Evolutionary conservation across 2,888 invertebrate genomes (phyloP).

Genomic region (Galeruca laticollis): DNA sequence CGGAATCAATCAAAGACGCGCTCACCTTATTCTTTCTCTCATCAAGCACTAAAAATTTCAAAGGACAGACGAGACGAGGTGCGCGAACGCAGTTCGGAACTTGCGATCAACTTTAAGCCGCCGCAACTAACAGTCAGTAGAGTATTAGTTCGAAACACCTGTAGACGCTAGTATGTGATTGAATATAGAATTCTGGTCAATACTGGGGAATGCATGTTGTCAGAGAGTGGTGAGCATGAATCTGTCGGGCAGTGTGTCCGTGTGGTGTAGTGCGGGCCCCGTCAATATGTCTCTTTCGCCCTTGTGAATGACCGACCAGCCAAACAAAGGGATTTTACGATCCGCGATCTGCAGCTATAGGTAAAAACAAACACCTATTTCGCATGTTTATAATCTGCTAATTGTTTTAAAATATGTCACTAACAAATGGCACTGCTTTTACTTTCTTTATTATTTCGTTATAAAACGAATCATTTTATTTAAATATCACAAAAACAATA

Average conservation of each 20-base stretch:
- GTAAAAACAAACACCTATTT: constrained; percentile 51
- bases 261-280: constrained; percentile 62
- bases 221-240: constrained; percentile 60
- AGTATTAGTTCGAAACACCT: constrained; percentile 68
- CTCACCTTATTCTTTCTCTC: constrained; percentile 53
- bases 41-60: constrained; percentile 41
- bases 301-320: constrained; percentile 50
- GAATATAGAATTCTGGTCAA: constrained; percentile 59
- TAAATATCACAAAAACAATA: constrained; percentile 34
- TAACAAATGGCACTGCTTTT: constrained; percentile 6
- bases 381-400: constrained; percentile 39
- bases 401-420: constrained; percentile 14
- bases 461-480: constrained; percentile 19
- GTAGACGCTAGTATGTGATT: constrained; percentile 68
- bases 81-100: constrained; percentile 52
- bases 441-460: constrained; percentile 3
- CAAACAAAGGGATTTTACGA: constrained; percentile 56
- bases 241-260: constrained; percentile 60
- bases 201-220: constrained; percentile 60
- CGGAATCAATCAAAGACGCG: constrained; percentile 57
- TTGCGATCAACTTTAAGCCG: constrained; percentile 63
- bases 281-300: constrained; percentile 53
- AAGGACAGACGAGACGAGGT: constrained; percentile 46
- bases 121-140: constrained; percentile 67
- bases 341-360: constrained; percentile 53